A percentile compares a stretch with the other conserved stretches of the same genome.
These are phyloP conservation scores for Acanthosepion esculentum DNA, from an alignment of 2,888 invertebrate genomes.

Conservation along the genomic window DNA sequence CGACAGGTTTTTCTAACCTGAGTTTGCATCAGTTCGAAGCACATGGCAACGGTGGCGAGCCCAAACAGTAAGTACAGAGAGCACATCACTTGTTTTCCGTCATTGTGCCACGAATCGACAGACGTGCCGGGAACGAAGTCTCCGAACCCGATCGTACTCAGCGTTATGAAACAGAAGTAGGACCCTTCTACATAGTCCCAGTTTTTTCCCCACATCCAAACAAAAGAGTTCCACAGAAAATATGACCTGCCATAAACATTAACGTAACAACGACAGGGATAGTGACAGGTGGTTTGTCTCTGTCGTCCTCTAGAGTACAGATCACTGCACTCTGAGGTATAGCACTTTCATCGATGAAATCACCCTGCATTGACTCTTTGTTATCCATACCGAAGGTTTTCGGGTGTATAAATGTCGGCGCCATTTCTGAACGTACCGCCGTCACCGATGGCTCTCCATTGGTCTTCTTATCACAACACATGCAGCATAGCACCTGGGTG, in stretches of 20 bases:
- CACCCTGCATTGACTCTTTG: not conserved
- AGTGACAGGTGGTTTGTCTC: conserved; percentile 55
- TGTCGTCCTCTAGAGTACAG: not conserved
- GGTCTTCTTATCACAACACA: not conserved
- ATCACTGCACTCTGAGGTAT: not conserved
- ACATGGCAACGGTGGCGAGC: conserved; percentile 76
- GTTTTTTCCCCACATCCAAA: conserved; percentile 95
- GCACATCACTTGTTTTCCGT: conserved; percentile 71
- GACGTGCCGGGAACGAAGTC: conserved; percentile 74
- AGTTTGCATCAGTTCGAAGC: conserved; percentile 76
- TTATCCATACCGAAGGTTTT: not conserved
- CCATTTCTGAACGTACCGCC: not conserved
- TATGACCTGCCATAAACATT: conserved; percentile 89
- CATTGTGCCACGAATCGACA: conserved; percentile 61
- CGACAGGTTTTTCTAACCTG: conserved; percentile 73
- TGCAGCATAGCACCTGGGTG: conserved; percentile 39
- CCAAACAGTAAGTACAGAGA: conserved; percentile 75
- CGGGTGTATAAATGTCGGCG: not conserved
- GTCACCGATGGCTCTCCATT: not conserved
- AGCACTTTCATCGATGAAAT: not conserved
- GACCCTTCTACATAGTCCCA: conserved; percentile 93
- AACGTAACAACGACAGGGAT: conserved; percentile 93
- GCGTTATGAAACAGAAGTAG: conserved; percentile 76
- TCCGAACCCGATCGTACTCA: conserved; percentile 76
- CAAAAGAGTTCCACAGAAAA: conserved; percentile 91